Evolutionary conservation across 2,113 vertebrate species (phyloP).

Genomic region (Regulus satrapa): DNA sequence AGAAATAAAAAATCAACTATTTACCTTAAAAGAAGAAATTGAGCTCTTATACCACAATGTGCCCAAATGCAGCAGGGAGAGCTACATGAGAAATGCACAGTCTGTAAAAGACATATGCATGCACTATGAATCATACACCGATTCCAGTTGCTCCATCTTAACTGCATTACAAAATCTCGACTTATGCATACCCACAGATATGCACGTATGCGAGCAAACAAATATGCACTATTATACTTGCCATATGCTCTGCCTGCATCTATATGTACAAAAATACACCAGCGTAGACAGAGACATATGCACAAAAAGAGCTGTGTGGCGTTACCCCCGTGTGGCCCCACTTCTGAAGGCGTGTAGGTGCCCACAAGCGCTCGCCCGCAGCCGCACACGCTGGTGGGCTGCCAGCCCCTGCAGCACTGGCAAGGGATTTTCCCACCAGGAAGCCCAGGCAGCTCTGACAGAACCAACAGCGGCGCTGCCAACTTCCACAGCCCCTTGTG

Average conservation of each 20-base stretch:
- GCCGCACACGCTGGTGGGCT: not conserved
- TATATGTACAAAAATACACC: not conserved
- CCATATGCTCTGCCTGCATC: slow-evolving; percentile 35
- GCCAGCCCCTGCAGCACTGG: not conserved
- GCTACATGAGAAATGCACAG: slow-evolving; percentile 19
- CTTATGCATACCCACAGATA: not conserved
- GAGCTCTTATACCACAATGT: not conserved
- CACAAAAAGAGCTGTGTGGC: not conserved
- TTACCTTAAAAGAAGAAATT: not conserved
- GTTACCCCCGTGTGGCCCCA: not conserved
- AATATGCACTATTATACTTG: not conserved
- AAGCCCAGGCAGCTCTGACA: not conserved
- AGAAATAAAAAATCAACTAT: not conserved
- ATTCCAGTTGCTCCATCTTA: not conserved
- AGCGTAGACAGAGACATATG: not conserved
- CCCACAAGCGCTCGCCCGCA: not conserved
- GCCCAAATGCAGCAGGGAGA: not conserved
- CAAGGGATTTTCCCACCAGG: not conserved
- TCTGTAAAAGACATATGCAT: not conserved
- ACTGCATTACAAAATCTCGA: not conserved
- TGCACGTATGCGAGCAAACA: slow-evolving; percentile 16
- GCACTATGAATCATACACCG: not conserved
- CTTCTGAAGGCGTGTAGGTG: not conserved
- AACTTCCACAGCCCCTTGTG: not conserved
- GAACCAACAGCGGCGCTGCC: not conserved